Base-by-base conservation (phyloP, 2,888 invertebrate species). In the Octodonta nipae region DNA sequence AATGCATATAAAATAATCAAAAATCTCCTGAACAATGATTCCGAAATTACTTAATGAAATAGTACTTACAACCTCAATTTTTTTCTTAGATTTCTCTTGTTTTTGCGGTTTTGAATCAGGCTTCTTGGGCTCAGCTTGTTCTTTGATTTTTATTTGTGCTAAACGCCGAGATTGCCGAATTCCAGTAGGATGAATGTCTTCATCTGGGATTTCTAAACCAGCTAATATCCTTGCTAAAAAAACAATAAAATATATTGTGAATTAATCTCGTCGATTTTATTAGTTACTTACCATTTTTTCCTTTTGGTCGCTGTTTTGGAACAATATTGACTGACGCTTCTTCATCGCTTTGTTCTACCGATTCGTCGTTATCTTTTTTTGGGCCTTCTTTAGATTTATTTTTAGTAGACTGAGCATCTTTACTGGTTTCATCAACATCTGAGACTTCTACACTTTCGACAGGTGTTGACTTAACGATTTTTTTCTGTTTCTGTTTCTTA, bases 91-190 rank as follows among this genome's bases (percentile, higher is more conserved):
- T 32, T 6, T 13, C 11, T 12, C 12, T 25, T 38, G 28, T 6
- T 16, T 5, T 14, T 31, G 13, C n/a, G n/a, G n/a, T 28, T 36
- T 32, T 4, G 16, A n/a, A 13, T 34, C 31, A 6, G 25, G 26
- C 32, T 40, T 43, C 20, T 44, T 40, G 38, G 49, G 8, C 38
- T 87, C 83, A 0, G 83, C 83, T 55, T 87, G 85, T 52, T 88
- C 87, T 43, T 76, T 79, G 36, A 88, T 85, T 58, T 87, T 84
- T 50, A 85, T 69, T 58, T 86, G 86, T 0, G 88, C 89, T 45
- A 91, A 84, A 37, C 91, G 68, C 1, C 88, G 67, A 2, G 86
- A 86, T 51, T 84, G 82, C 5, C 89, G 64, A 3, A 86, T 78
- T 1, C 82, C 76, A 1, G 73, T 50, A 28, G 63, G 66, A 2